Conservation (phyloP, 1,140 invertebrate genomes). For the Oryctes rhinoceros region DNA sequence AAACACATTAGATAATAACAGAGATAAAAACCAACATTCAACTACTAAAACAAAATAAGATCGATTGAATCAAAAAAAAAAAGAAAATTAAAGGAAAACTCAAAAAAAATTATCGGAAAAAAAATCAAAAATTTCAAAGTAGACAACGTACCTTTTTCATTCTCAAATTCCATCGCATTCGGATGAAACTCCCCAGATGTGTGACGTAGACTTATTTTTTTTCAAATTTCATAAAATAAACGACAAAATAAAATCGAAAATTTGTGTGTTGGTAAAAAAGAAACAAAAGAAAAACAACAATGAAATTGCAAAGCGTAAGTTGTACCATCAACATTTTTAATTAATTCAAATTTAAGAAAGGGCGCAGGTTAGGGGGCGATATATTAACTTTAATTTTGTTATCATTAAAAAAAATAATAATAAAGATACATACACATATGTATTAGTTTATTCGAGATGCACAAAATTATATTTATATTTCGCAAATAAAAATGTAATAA, state of each 20-base stretch:
- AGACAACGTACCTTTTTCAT: no score
- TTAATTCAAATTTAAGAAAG: background rate
- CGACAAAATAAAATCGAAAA: no score
- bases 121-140: no score
- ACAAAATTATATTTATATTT: no score
- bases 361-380: background rate
- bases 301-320: background rate
- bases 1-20: background rate
- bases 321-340: background rate
- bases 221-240: no score
- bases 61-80: background rate
- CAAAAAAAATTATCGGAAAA: no score
- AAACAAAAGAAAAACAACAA: no score
- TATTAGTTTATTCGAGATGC: no score
- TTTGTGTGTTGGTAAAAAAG: no score
- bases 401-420: background rate
- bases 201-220: background rate
- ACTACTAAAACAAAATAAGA: slow-evolving; percentile 8
- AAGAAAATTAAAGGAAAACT: slow-evolving; percentile 10
- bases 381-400: slow-evolving; percentile 3
- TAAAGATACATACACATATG: background rate
- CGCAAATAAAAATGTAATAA: no score
- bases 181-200: no score
- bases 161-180: no score
- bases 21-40: slow-evolving; percentile 14